Percentiles rank a stretch among this genome's conserved stretches.
phyloP scores from a whole-genome alignment of 2,113 vertebrate genomes.

The Plecotus auritus region DNA sequence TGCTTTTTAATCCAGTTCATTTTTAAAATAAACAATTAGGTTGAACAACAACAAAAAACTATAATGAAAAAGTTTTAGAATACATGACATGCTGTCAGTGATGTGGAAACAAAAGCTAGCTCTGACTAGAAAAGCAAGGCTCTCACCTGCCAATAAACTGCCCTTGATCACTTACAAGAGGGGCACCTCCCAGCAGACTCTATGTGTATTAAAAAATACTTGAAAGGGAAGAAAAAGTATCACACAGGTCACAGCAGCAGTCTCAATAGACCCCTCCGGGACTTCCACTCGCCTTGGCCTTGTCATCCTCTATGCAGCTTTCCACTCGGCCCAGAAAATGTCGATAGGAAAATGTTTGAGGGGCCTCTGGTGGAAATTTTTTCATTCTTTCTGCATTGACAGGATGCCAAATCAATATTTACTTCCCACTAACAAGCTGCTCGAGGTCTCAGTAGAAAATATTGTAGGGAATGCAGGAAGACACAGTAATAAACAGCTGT shows the following conservation, averaged over 20 bases:
- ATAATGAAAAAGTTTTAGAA: slow-evolving; percentile 81
- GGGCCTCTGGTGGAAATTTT: slow-evolving; percentile 98
- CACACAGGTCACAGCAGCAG: slow-evolving; percentile 89
- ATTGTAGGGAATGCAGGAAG: slow-evolving; percentile 91
- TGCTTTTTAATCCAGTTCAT: slow-evolving; percentile 56
- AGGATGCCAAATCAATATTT: slow-evolving; percentile 99
- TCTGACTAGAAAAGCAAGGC: slow-evolving; percentile 83
- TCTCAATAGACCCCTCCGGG: slow-evolving; percentile 91
- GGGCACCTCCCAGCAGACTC: slow-evolving; percentile 85
- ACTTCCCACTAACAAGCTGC: slow-evolving; percentile 99
- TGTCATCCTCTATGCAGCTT: slow-evolving; percentile 94
- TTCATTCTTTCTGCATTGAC: slow-evolving; percentile 99
- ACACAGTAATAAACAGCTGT: slow-evolving; percentile 98
- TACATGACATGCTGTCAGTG: slow-evolving; percentile 78
- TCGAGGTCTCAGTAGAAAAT: slow-evolving; percentile 95
- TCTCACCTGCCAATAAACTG: slow-evolving; percentile 90
- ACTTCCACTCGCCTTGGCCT: slow-evolving; percentile 93
- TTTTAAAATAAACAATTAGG: slow-evolving; percentile 57
- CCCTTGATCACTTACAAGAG: slow-evolving; percentile 91
- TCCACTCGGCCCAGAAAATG: slow-evolving; percentile 95
- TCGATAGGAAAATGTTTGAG: slow-evolving; percentile 99
- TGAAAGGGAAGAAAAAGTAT: slow-evolving; percentile 97
- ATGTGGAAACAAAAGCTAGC: slow-evolving; percentile 86
- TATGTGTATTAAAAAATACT: slow-evolving; percentile 89
- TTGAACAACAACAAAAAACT: slow-evolving; percentile 62